Percentiles rank a stretch among this genome's conserved stretches.
These are phyloP conservation scores for Drosophila anomalipes DNA, from an alignment of 2,888 invertebrate genomes.

Conservation along the genomic window DNA sequence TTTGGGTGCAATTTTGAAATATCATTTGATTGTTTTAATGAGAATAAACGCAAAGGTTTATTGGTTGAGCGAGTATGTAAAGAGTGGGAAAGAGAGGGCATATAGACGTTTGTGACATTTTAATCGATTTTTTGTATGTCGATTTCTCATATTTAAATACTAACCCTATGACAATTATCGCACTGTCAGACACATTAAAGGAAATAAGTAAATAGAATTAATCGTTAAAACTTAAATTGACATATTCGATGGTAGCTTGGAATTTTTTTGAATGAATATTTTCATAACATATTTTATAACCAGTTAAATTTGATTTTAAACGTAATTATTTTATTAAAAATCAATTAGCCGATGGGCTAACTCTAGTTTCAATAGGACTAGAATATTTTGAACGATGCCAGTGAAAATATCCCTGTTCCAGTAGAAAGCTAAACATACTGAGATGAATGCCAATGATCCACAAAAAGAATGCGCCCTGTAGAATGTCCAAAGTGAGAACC, in stretches of 20 bases:
- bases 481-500: conserved; percentile 75
- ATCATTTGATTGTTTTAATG: conserved; percentile 23
- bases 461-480: conserved; percentile 83
- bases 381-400: not conserved
- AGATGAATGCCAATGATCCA: conserved; percentile 77
- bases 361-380: not conserved
- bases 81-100: no score
- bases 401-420: conserved; percentile 44
- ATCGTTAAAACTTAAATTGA: not conserved
- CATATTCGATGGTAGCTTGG: not conserved
- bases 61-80: no score
- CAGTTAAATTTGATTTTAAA: not conserved
- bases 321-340: not conserved
- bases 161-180: no score
- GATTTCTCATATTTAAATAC: no score
- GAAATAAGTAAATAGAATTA: not conserved
- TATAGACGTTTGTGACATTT: not conserved
- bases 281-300: not conserved
- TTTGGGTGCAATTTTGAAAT: conserved; percentile 28
- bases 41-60: conserved; percentile 1
- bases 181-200: no score
- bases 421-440: conserved; percentile 61
- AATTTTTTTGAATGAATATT: not conserved
- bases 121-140: no score
- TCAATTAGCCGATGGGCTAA: not conserved